Percentiles rank a stretch among this genome's conserved stretches.
These are phyloP conservation scores for Lepus oiostolus DNA, from an alignment of 2,797 vertebrate species.

Conservation along the genomic window DNA sequence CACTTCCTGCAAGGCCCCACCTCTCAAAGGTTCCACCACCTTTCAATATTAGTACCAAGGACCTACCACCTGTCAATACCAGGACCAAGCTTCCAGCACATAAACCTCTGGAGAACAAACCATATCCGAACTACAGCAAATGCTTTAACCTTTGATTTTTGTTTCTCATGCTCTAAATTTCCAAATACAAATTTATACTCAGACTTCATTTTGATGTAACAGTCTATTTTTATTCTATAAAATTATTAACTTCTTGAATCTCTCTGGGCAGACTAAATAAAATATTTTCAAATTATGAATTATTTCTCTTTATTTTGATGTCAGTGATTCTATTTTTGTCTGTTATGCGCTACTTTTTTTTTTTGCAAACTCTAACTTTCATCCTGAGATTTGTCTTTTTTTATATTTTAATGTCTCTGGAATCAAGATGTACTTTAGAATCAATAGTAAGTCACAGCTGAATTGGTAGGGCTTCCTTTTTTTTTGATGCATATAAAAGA, in stretches of 20 bases:
- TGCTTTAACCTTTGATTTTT: neutral
- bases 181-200: neutral
- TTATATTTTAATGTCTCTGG: neutral
- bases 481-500: neutral
- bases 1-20: neutral
- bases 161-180: neutral
- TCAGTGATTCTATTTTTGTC: neutral
- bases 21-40: neutral
- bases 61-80: neutral
- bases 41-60: neutral
- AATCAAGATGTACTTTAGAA: neutral
- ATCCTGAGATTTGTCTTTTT: neutral
- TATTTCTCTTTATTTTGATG: neutral
- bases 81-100: neutral
- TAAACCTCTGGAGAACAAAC: neutral
- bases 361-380: constrained; percentile 34
- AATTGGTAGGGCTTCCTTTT: neutral
- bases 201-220: constrained; percentile 15
- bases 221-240: constrained; percentile 16
- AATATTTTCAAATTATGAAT: constrained; percentile 49
- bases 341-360: neutral
- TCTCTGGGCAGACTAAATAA: constrained; percentile 30
- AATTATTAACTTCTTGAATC: constrained; percentile 14
- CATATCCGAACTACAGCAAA: too few species aligned
- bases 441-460: neutral